phyloP scores from a whole-genome alignment of 2,797 vertebrate genomes.

The Sphenodon punctatus region DNA sequence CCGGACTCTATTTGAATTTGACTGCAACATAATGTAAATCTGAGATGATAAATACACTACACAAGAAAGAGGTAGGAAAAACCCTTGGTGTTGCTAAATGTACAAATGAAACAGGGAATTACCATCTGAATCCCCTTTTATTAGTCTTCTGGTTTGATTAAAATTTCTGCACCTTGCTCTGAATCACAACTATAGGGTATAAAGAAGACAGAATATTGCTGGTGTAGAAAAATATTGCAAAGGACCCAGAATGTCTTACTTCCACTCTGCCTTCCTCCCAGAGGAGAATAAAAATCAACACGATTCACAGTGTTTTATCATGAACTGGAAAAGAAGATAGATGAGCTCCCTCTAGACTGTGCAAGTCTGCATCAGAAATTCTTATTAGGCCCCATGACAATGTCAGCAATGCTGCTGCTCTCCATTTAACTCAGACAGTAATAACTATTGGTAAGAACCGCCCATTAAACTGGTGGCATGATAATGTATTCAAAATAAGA shows the following conservation, averaged over 20 bases:
- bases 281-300: background rate
- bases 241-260: background rate
- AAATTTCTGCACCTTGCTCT: background rate
- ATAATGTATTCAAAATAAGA: background rate
- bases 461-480: background rate
- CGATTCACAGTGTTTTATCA: background rate
- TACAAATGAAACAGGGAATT: conserved; percentile 6
- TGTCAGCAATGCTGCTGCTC: background rate
- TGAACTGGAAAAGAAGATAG: background rate
- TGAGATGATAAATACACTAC: background rate
- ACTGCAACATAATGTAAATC: background rate
- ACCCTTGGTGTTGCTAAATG: background rate
- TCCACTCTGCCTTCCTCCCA: background rate
- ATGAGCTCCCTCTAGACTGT: background rate
- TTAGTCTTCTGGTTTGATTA: background rate
- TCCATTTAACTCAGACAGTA: background rate
- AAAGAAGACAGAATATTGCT: too few relatives aligned
- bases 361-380: background rate
- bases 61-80: background rate
- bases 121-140: too few relatives aligned
- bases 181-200: too few relatives aligned
- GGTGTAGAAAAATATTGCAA: too few relatives aligned
- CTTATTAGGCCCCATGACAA: background rate
- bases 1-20: background rate
- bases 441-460: background rate